Conservation (phyloP, 2,888 invertebrate species). For the Pristionchus maxplancki region DNA sequence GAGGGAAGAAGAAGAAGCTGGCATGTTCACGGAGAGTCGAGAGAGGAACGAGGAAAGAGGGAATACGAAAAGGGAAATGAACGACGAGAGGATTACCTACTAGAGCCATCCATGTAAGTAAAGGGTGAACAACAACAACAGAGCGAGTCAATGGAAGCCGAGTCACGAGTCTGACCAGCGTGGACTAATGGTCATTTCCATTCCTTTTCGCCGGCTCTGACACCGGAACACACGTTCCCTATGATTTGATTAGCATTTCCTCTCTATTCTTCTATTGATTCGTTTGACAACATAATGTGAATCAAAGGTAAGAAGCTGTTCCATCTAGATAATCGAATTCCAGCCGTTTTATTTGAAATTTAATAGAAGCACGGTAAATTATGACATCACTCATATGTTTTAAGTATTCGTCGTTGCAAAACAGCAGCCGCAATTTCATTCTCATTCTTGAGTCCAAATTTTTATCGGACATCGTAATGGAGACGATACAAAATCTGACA, state of each 20-base stretch:
- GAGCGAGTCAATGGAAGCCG: neutral
- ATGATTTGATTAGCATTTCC: neutral
- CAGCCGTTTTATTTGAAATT: no score
- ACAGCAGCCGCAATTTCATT: no score
- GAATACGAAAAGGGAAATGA: neutral
- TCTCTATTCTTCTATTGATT: neutral
- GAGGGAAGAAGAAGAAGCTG: neutral
- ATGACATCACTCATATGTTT: no score
- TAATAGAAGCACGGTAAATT: no score
- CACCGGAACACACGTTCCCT: neutral
- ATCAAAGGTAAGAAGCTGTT: neutral
- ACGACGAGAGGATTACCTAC: neutral
- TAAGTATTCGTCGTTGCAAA: no score
- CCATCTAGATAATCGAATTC: neutral
- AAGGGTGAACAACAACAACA: slow-evolving; percentile 18
- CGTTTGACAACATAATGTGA: neutral
- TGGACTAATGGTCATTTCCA: neutral
- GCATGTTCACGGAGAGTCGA: neutral
- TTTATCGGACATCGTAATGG: no score
- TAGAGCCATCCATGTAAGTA: neutral
- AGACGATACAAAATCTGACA: no score
- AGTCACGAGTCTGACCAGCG: neutral
- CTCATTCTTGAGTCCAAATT: no score
- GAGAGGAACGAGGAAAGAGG: neutral
- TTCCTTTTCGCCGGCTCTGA: neutral